Evolutionary conservation across 2,113 vertebrate species (phyloP), one percentile per base, ranked within the genome.

Genomic region (Perca flavescens): DNA sequence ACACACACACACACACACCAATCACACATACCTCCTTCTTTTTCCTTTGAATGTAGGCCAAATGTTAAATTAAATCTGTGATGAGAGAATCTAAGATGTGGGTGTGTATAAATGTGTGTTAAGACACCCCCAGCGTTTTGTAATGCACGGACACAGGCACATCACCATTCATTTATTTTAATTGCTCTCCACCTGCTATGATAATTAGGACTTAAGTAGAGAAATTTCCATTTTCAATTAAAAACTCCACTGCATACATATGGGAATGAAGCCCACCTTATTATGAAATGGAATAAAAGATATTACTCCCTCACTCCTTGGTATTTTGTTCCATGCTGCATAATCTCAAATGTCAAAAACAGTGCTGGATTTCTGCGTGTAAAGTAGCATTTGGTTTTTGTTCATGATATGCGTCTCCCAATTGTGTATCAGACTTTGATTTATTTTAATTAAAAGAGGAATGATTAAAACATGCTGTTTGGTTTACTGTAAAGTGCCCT

Each of bases 161-260:
- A 90, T 92, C 86, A 50, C 88, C 78, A 90, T 92, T 92, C 84
- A 94, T 93, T 90, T 90, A 94, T 93, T 92, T 91, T 91, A 94
- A 94, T 94, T 94, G 85, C 91, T 84, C 90, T 92, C 88, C 84
- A 93, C 83, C 88, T 95, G 90, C 90, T 91, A 91, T 92, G 88
- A 86, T 92, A 92, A 94, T 94, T 84, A 85, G 80, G 74, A 86
- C 88, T 91, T 92, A 91, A 92, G 94, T 89, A 86, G 91, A 90
- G 83, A 88, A 88, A 93, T 94, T 95, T 94, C 88, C 88, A 93
- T 94, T 94, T 93, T 94, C 93, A 94, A 91, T 94, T 91, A 93
- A 93, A 93, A 84, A 64, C 82, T 80, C 69, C 40, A 47, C 74
- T 34, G 69, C 83, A 50, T 87, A 43, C 80, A 62, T 83, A 87